Evolutionary conservation across 2,888 invertebrate genomes (phyloP).

Genomic region (Pachycephus smyrnensis): DNA sequence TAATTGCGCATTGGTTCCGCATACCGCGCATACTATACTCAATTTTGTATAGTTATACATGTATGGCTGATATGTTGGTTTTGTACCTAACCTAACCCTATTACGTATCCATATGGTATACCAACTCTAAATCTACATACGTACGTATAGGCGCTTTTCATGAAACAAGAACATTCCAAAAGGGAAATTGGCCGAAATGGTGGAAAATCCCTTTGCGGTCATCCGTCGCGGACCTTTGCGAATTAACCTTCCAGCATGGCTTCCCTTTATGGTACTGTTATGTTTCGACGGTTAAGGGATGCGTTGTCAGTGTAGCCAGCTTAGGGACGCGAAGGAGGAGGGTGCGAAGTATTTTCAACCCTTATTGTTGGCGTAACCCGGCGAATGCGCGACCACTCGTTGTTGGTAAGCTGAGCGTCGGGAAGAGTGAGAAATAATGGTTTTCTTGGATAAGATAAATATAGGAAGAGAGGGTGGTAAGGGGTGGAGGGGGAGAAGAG

Average conservation of each 20-base stretch:
- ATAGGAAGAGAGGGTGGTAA: background rate
- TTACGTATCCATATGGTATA: no score
- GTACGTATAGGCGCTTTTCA: background rate
- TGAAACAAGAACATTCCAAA: conserved; percentile 17
- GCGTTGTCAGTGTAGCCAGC: background rate
- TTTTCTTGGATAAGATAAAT: background rate
- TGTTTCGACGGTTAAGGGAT: conserved; percentile 32
- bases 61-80: no score
- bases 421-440: background rate
- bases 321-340: background rate
- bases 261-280: conserved; percentile 38
- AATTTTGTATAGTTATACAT: no score
- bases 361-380: background rate
- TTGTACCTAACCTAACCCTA: no score
- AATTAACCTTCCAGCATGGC: conserved; percentile 29
- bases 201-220: conserved; percentile 39
- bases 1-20: no score
- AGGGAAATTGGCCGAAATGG: conserved; percentile 37
- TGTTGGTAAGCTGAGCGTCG: background rate
- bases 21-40: no score
- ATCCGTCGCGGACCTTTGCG: conserved; percentile 27
- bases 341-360: background rate
- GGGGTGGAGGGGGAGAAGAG: background rate
- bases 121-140: no score
- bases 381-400: background rate